Evolutionary conservation across 1,140 invertebrate species (phyloP), one percentile per base, ranked within the genome.

Genomic region (Drosophila saltans): DNA sequence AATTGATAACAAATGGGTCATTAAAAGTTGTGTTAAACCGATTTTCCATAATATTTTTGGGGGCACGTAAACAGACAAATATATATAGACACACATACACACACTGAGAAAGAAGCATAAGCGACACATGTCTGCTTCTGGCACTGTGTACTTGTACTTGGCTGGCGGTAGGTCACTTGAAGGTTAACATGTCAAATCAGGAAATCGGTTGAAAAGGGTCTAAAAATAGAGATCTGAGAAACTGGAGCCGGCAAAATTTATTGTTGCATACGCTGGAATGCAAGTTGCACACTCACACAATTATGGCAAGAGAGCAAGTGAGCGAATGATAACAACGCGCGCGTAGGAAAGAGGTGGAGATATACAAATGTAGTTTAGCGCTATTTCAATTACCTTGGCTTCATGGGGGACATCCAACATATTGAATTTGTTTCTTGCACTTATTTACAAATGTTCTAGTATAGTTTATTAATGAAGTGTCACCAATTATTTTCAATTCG

Each of bases 381-480:
- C 58, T 48, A 30, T 41, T 39, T 61, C 24, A 66, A 80, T 79
- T 59, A 92, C 91, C 88, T 92, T 91, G 21, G 66, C 91, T 90
- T 92, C 91, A 55, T 85, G 68, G 55, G 91, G 91, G 40, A 92
- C 61, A 91, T 90, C 90, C 81, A 92, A 80, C 91, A 92, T 91
- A 72, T 75, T 91, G 48, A 41, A 6, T 45, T 62, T 5, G 52
- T n/a, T 24, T 57, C 57, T 55, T 66, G 36, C 28, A 8, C 36
- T 33, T 59, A 45, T 59, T 65, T 60, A 10, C 28, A 56, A 16
- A 64, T 21, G 9, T 59, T 40, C 41, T 24, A 16, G 16, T 16
- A 16, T 16, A 16, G 16, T 16, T 16, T 16, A 65, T 33, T 21
- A 70, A 58, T 57, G 55, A 60, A 56, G 40, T 57, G 59, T 72